Percentiles rank a stretch among this genome's conserved stretches.
These are phyloP conservation scores for Papilio machaon DNA, from an alignment of 1,140 invertebrate species.

Conservation along the genomic window DNA sequence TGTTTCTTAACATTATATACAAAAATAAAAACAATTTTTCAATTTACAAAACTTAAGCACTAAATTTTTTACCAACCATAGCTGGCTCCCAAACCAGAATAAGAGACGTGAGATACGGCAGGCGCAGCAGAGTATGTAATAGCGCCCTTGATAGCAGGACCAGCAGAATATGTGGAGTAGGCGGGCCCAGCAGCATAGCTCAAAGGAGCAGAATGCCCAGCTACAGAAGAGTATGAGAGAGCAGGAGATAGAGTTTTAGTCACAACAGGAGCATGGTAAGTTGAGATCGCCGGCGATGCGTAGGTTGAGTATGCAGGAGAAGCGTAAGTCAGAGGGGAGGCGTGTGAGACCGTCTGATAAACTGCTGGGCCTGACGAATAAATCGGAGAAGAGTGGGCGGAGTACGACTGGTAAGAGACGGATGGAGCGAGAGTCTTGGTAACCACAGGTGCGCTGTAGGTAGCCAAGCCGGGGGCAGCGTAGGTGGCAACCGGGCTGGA, in stretches of 20 bases:
- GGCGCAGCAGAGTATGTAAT: slow-evolving; percentile 60
- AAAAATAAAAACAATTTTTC: slow-evolving; percentile 29
- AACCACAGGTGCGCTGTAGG: slow-evolving; percentile 45
- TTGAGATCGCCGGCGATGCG: slow-evolving; percentile 45
- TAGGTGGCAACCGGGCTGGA: slow-evolving; percentile 50
- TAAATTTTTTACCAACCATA: slow-evolving; percentile 56
- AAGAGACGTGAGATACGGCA: slow-evolving; percentile 61
- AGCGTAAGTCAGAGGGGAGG: slow-evolving; percentile 5
- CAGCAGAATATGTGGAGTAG: slow-evolving; percentile 44
- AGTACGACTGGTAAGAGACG: slow-evolving; percentile 40
- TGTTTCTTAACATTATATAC: slow-evolving; percentile 26
- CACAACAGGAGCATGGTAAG: slow-evolving; percentile 42
- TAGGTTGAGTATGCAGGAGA: slow-evolving; percentile 44
- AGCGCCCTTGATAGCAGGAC: slow-evolving; percentile 46
- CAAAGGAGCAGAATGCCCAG: slow-evolving; percentile 43
- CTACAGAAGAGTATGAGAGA: slow-evolving; percentile 40
- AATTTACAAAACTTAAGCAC: slow-evolving; percentile 2
- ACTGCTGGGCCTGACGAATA: slow-evolving; percentile 44
- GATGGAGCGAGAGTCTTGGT: slow-evolving; percentile 40
- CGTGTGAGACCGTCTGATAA: slow-evolving; percentile 27
- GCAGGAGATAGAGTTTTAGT: slow-evolving; percentile 48
- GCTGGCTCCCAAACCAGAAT: slow-evolving; percentile 55
- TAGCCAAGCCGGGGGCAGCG: slow-evolving; percentile 34
- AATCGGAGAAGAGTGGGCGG: slow-evolving; percentile 39
- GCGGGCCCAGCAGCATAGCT: slow-evolving; percentile 48